These are phyloP conservation scores for Ceryle rudis DNA, from an alignment of 2,797 vertebrate genomes.

Conservation along the genomic window DNA sequence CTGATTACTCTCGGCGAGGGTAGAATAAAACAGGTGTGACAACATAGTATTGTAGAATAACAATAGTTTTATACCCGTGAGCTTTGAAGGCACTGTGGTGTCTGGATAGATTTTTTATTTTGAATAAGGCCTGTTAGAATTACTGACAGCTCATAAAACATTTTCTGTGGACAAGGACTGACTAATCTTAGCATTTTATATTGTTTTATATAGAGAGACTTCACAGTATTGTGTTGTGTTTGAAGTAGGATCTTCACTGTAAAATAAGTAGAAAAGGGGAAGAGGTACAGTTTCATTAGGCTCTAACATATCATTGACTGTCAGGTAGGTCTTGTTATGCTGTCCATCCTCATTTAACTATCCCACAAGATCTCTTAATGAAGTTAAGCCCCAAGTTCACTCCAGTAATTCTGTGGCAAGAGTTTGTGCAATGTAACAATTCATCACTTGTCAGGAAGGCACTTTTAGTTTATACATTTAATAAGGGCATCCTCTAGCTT, in stretches of 20 bases:
- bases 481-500: slow-evolving; percentile 97
- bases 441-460: slow-evolving; percentile 99
- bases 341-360: slow-evolving; percentile 94
- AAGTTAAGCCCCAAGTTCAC: slow-evolving; percentile 97
- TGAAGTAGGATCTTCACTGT: slow-evolving; percentile 42
- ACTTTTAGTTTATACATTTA: slow-evolving; percentile 97
- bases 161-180: background rate
- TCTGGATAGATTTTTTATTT: background rate
- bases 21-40: background rate
- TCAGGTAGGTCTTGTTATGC: slow-evolving; percentile 84
- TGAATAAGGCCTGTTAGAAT: background rate
- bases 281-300: slow-evolving; percentile 74
- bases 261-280: slow-evolving; percentile 63
- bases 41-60: background rate
- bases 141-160: background rate
- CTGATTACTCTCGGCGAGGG: background rate
- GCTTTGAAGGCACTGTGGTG: background rate
- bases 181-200: background rate
- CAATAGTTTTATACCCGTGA: background rate
- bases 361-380: slow-evolving; percentile 96
- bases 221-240: slow-evolving; percentile 38
- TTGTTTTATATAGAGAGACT: slow-evolving; percentile 1
- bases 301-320: slow-evolving; percentile 77
- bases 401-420: slow-evolving; percentile 89
- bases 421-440: slow-evolving; percentile 96